Evolutionary conservation across 2,888 invertebrate species (phyloP).

Genomic region (Didymodactylos carnosus): DNA sequence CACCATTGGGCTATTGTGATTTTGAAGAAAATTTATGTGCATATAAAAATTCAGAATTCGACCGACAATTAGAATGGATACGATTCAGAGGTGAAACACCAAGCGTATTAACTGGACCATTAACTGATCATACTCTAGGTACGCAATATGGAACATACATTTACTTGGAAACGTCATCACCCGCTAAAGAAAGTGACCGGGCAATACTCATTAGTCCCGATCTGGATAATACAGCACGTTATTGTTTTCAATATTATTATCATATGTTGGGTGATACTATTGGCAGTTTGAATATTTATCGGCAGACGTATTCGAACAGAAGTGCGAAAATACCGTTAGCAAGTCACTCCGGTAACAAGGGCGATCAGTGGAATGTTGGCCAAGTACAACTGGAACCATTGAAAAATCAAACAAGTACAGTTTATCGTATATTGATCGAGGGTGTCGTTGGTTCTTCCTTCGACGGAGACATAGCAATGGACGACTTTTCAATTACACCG

Average conservation of each 20-base stretch:
- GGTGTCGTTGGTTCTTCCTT: too few species aligned
- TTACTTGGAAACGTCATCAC: slow-evolving; percentile 5
- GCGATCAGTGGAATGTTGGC: neutral
- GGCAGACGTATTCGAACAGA: neutral
- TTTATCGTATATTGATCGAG: neutral
- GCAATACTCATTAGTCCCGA: slow-evolving; percentile 4
- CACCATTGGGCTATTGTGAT: slow-evolving; percentile 18
- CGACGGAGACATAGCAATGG: neutral
- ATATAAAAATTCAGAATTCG: slow-evolving; percentile 7
- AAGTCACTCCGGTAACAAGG: neutral
- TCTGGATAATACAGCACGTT: neutral
- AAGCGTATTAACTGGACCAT: too few species aligned
- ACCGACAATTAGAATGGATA: slow-evolving; percentile 29
- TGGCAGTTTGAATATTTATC: neutral
- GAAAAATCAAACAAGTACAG: neutral
- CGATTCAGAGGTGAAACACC: slow-evolving; percentile 21
- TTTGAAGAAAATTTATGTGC: slow-evolving; percentile 14
- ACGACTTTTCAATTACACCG: neutral
- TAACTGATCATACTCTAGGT: slow-evolving; percentile 15
- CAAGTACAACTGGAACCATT: neutral
- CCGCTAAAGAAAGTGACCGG: neutral
- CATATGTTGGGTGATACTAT: neutral
- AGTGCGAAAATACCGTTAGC: neutral
- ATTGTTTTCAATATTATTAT: slow-evolving; percentile 13
- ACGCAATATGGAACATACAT: slow-evolving; percentile 12